These are phyloP conservation scores for Atopsyche davidsoni DNA, from an alignment of 1,140 invertebrate species.

Conservation along the genomic window DNA sequence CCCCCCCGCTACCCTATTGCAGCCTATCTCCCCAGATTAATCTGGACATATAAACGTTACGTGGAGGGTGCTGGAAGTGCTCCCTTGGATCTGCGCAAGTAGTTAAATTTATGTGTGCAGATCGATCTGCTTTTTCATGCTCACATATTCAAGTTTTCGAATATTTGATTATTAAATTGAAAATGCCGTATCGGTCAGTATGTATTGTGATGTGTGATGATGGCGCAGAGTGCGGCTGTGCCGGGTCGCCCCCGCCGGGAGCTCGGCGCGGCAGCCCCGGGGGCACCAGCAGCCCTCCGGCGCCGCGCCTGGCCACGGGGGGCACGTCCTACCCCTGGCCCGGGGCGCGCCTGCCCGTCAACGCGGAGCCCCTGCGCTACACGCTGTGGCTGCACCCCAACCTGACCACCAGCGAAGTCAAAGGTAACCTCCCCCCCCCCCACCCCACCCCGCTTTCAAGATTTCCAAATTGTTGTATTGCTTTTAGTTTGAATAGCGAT, in stretches of 20 bases:
- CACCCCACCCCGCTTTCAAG: background rate
- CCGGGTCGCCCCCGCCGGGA: slow-evolving; percentile 17
- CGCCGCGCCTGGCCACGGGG: slow-evolving; percentile 19
- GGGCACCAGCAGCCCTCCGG: slow-evolving; percentile 8
- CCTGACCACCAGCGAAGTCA: slow-evolving; percentile 80
- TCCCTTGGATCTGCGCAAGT: too few relatives aligned
- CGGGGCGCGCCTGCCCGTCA: slow-evolving; percentile 73
- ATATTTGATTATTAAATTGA: too few relatives aligned
- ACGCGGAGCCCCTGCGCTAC: slow-evolving; percentile 76
- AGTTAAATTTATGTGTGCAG: too few relatives aligned
- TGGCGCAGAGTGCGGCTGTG: slow-evolving; percentile 24
- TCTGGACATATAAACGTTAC: too few relatives aligned
- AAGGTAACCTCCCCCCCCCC: slow-evolving; percentile 55
- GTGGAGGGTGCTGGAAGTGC: too few relatives aligned
- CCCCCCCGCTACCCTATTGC: too few relatives aligned
- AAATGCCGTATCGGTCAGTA: too few relatives aligned
- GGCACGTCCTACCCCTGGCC: slow-evolving; percentile 28
- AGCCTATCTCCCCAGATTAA: too few relatives aligned
- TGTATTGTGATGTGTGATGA: background rate
- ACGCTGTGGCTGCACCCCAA: slow-evolving; percentile 90
- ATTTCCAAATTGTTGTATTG: background rate
- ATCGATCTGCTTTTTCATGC: too few relatives aligned
- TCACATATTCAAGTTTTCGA: too few relatives aligned
- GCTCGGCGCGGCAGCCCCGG: slow-evolving; percentile 6
- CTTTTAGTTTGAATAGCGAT: background rate